Conservation (phyloP, 2,113 vertebrate genomes). For the Montifringilla adamsi region DNA sequence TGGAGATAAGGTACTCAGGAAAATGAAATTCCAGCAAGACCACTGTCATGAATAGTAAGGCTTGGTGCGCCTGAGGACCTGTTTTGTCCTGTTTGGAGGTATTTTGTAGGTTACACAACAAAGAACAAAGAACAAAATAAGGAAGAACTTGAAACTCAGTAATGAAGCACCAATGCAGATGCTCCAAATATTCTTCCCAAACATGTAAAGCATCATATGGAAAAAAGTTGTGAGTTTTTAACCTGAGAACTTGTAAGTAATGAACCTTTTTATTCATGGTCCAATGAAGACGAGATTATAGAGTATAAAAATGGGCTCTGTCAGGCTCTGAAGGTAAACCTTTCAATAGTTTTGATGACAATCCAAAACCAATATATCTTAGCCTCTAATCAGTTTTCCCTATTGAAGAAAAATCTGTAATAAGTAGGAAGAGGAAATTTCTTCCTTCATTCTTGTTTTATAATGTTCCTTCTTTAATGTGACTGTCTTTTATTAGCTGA, state of each 20-base stretch:
- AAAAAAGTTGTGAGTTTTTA: neutral
- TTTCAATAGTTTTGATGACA: neutral
- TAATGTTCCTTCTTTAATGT: neutral
- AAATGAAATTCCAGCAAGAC: neutral
- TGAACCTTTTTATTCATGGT: neutral
- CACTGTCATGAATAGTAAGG: neutral
- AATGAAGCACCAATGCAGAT: neutral
- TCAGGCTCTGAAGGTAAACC: neutral
- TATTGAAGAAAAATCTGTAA: neutral
- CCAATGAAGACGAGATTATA: neutral
- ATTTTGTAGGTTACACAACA: neutral
- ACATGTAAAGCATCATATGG: neutral
- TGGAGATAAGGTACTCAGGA: neutral
- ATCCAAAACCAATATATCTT: neutral
- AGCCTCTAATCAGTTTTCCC: neutral
- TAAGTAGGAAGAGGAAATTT: neutral
- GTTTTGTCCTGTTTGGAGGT: neutral
- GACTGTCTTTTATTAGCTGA: neutral
- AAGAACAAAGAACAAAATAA: neutral
- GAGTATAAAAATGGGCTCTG: neutral
- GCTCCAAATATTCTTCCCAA: neutral
- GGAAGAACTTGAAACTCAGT: neutral
- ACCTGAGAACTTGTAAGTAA: neutral
- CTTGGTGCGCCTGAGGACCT: neutral
- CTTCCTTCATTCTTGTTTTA: neutral